These are phyloP conservation scores for Amphiprion percula DNA, from an alignment of 2,113 vertebrate species.

Conservation along the genomic window DNA sequence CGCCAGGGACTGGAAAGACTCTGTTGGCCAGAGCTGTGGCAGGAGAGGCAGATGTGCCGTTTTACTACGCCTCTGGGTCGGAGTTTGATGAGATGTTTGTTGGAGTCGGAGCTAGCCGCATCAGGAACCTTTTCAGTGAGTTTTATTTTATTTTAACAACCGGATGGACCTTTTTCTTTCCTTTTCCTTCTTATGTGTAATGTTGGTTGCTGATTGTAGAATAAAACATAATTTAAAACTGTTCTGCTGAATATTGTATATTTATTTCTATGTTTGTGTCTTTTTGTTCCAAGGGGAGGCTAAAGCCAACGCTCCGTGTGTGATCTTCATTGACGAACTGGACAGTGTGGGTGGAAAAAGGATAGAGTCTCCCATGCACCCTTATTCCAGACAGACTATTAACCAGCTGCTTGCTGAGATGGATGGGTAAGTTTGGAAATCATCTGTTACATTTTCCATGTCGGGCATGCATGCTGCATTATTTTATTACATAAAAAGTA, in stretches of 20 bases:
- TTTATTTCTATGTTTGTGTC: not conserved
- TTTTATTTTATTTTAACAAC: slow-evolving; percentile 23
- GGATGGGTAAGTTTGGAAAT: slow-evolving; percentile 90
- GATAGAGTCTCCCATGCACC: slow-evolving; percentile 99
- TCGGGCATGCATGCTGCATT: not conserved
- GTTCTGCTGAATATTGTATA: not conserved
- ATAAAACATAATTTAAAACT: not conserved
- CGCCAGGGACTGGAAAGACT: slow-evolving; percentile 97
- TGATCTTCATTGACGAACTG: slow-evolving; percentile 98
- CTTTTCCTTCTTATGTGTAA: not conserved
- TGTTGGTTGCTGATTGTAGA: not conserved
- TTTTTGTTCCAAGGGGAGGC: slow-evolving; percentile 88
- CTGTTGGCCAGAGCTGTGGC: slow-evolving; percentile 96
- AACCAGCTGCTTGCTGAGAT: slow-evolving; percentile 99
- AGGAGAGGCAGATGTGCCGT: slow-evolving; percentile 96
- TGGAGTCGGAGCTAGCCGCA: slow-evolving; percentile 96
- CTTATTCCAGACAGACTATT: slow-evolving; percentile 98
- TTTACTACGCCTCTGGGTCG: slow-evolving; percentile 97
- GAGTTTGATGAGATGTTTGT: slow-evolving; percentile 99
- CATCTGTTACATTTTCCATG: not conserved
- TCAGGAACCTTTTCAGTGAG: slow-evolving; percentile 97
- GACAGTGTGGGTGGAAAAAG: slow-evolving; percentile 98
- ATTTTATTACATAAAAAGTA: not conserved
- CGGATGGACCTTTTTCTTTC: not conserved
- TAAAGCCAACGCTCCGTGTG: slow-evolving; percentile 95